Conservation (phyloP, 2,888 invertebrate genomes). For the Andricus curvator region DNA sequence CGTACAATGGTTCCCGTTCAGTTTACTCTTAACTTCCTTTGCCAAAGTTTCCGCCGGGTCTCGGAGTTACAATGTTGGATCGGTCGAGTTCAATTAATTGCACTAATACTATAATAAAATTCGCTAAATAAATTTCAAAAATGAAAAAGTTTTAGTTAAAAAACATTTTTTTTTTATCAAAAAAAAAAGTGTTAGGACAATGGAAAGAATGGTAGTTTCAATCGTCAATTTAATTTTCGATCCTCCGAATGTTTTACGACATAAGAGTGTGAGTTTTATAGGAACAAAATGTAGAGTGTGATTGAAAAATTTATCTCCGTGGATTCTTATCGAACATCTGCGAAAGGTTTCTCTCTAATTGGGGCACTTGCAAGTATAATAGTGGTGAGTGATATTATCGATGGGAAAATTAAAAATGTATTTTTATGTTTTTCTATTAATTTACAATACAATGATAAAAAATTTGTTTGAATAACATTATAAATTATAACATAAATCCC, state of each 20-base stretch:
- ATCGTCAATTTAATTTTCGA: not conserved
- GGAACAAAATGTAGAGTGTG: slow-evolving; percentile 24
- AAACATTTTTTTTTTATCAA: not conserved
- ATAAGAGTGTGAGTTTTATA: slow-evolving; percentile 9
- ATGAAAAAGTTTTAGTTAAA: not conserved
- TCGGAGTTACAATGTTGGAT: not conserved
- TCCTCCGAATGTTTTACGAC: not conserved
- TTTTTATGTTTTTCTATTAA: not conserved
- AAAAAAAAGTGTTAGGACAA: not conserved
- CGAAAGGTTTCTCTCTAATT: not conserved
- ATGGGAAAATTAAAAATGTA: not conserved
- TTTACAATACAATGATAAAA: too few relatives aligned
- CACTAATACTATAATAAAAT: too few relatives aligned
- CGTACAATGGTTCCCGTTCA: slow-evolving; percentile 24
- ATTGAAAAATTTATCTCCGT: not conserved
- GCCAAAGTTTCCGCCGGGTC: slow-evolving; percentile 17
- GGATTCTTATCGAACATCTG: not conserved
- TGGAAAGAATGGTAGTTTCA: slow-evolving; percentile 9
- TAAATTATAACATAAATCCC: too few relatives aligned
- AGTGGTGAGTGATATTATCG: not conserved
- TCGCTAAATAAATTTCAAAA: not conserved
- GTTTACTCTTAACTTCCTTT: slow-evolving; percentile 36
- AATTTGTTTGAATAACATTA: too few relatives aligned
- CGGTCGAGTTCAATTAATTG: not conserved
- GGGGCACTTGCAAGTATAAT: not conserved